These are phyloP conservation scores for Pseudomyrmex gracilis DNA, from an alignment of 1,140 invertebrate species.

Conservation along the genomic window DNA sequence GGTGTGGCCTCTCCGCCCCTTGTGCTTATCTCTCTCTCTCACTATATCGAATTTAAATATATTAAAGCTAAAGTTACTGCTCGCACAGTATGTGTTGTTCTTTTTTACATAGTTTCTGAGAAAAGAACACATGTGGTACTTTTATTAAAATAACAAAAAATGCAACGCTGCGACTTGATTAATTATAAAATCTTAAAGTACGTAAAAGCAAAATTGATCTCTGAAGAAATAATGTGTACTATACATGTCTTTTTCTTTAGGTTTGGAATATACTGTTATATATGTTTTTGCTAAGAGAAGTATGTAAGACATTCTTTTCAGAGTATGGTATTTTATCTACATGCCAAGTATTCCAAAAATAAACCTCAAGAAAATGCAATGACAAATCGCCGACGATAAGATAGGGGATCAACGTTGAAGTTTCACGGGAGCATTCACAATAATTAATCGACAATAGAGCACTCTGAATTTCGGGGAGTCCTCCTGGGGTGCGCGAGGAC, in stretches of 20 bases:
- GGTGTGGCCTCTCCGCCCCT: not conserved
- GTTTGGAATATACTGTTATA: too few relatives aligned
- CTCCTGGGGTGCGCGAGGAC: constrained; percentile 70
- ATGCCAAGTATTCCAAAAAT: constrained; percentile 30
- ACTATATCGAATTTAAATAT: constrained; percentile 14
- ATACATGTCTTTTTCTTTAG: not conserved
- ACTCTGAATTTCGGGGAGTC: constrained; percentile 74
- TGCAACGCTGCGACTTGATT: too few relatives aligned
- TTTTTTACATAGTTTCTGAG: too few relatives aligned
- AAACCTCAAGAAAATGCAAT: constrained; percentile 44
- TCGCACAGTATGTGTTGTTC: too few relatives aligned
- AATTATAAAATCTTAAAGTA: too few relatives aligned
- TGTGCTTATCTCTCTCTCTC: constrained; percentile 3
- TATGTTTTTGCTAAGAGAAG: not conserved
- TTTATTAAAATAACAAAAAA: too few relatives aligned
- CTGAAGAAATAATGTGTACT: too few relatives aligned
- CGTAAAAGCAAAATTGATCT: too few relatives aligned
- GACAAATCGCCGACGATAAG: constrained; percentile 46
- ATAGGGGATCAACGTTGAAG: constrained; percentile 58
- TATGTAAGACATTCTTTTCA: not conserved
- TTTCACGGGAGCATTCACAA: constrained; percentile 60
- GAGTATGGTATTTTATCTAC: not conserved
- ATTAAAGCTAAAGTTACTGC: not conserved
- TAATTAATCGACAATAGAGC: constrained; percentile 75
- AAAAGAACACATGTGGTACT: too few relatives aligned